Conservation (phyloP, 2,113 vertebrate species). For the Thermophis baileyi region DNA sequence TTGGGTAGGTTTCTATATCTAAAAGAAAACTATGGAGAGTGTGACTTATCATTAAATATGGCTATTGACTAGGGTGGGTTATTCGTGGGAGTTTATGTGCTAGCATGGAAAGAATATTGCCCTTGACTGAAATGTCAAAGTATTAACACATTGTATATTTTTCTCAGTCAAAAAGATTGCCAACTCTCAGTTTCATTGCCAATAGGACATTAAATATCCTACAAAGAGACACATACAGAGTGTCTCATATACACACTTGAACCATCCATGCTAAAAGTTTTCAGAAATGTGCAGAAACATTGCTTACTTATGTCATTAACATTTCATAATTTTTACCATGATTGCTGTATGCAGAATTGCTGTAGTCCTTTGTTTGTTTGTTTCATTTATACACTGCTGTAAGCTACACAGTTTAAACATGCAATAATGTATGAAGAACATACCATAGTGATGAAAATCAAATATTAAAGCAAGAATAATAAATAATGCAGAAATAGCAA, state of each 20-base stretch:
- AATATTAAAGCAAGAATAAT: background rate
- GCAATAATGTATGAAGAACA: background rate
- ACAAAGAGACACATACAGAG: conserved; percentile 6
- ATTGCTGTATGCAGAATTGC: background rate
- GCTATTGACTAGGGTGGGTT: conserved; percentile 5
- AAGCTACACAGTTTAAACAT: background rate
- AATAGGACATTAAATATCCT: conserved; percentile 38
- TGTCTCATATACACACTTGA: background rate
- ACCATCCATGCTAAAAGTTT: conserved; percentile 35
- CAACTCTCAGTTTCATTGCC: conserved; percentile 47
- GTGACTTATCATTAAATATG: background rate
- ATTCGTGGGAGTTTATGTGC: conserved; percentile 28
- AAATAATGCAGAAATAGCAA: background rate
- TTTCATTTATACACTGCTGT: background rate
- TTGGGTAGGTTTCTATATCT: conserved; percentile 14
- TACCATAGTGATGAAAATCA: background rate
- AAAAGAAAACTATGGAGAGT: background rate
- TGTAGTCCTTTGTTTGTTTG: background rate
- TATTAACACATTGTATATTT: conserved; percentile 30
- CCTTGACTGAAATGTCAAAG: conserved; percentile 55
- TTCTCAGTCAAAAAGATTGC: conserved; percentile 42
- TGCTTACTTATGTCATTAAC: conserved; percentile 31
- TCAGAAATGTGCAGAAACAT: conserved; percentile 18
- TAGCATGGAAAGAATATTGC: conserved; percentile 28
- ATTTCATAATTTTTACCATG: background rate